A percentile compares a stretch with the other conserved stretches of the same genome.
Conservation (phyloP, 2,797 vertebrate species). For the Gymnopithys bicolor region DNA sequence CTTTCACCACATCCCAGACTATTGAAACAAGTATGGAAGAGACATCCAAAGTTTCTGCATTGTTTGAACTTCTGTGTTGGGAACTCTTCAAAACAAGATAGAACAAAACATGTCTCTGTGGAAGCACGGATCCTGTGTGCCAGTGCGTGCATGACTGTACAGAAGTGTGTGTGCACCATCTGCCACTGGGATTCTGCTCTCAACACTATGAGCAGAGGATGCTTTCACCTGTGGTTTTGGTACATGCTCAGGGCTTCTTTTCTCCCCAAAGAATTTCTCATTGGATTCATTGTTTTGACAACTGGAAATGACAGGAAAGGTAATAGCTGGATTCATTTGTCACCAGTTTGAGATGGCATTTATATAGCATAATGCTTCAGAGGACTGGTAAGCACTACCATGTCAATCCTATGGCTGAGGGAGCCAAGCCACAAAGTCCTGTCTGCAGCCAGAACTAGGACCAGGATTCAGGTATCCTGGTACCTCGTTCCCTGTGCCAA, state of each 20-base stretch:
- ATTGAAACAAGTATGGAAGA: not conserved
- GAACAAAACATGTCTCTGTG: not conserved
- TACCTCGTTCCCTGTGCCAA: accelerated
- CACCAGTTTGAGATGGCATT: not conserved
- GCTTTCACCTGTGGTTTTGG: not conserved
- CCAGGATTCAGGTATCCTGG: not conserved
- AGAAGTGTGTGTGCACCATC: not conserved
- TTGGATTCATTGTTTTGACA: not conserved
- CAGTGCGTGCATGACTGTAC: not conserved
- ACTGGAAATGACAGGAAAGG: not conserved
- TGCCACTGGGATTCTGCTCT: not conserved
- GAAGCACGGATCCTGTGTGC: not conserved
- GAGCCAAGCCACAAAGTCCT: not conserved
- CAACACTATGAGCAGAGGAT: not conserved
- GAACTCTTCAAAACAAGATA: not conserved
- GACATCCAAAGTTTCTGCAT: not conserved
- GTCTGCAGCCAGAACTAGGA: not conserved
- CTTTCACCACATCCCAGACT: not conserved
- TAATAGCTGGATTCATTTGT: not conserved
- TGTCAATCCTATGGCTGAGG: accelerated
- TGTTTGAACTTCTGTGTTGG: not conserved
- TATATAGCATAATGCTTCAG: not conserved
- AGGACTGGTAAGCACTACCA: not conserved
- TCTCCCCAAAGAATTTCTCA: not conserved
- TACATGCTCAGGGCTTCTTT: not conserved